Evolutionary conservation across 2,888 invertebrate genomes (phyloP).

Genomic region (Lasius fuliginosus): DNA sequence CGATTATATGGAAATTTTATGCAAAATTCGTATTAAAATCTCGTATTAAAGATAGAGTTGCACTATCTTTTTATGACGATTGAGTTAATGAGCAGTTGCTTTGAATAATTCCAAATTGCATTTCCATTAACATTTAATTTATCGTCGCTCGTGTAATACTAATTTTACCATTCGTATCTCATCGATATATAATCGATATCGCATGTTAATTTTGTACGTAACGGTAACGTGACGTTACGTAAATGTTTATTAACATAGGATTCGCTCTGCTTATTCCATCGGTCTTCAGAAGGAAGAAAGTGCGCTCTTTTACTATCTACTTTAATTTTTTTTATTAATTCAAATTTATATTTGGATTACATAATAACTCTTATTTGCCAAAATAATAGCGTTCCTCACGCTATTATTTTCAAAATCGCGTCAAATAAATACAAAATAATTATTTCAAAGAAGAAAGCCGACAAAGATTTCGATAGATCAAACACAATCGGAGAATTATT

Average conservation of each 20-base stretch:
- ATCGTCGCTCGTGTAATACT: conserved; percentile 22
- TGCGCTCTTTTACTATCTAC: neutral
- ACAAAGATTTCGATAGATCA: neutral
- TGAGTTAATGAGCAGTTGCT: neutral
- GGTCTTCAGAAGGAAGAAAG: neutral
- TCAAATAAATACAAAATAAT: neutral
- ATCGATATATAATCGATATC: conserved; percentile 41
- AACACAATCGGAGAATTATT: neutral
- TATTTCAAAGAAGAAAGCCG: neutral
- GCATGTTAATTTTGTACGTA: conserved; percentile 44
- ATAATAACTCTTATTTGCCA: neutral
- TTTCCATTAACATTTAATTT: conserved; percentile 16
- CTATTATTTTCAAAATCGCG: neutral
- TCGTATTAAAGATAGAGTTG: neutral
- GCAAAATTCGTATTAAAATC: neutral
- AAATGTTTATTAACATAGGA: conserved; percentile 34
- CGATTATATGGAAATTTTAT: conserved; percentile 16
- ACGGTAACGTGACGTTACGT: conserved; percentile 41
- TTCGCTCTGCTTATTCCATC: neutral
- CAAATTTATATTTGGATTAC: neutral
- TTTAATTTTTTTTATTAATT: neutral
- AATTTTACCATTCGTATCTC: conserved; percentile 54
- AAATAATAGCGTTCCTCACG: neutral
- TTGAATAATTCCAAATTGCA: neutral
- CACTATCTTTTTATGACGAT: neutral